Base-by-base conservation (phyloP, 2,888 invertebrate species). In the Eupithecia dodoneata region DNA sequence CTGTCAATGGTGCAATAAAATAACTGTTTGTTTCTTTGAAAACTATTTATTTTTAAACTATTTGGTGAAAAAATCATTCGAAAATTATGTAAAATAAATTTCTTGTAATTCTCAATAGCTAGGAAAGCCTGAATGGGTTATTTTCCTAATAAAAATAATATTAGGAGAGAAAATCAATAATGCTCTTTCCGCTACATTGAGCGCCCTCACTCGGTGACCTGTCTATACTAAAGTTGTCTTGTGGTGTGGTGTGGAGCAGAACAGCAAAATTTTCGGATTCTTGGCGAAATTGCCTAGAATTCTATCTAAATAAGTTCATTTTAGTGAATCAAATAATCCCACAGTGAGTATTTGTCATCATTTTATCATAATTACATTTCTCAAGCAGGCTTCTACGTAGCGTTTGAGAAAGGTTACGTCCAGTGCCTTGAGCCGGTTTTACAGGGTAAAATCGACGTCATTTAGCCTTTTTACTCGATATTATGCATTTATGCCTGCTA, bases 181-280 rank as follows among this genome's bases (percentile, higher is more conserved):
- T 81, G 82, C 79, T 78, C 84, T 85, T 90, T 94, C 94, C 94
- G 92, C 88, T 84, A 65, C 79, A 41, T 44, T 79, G 15, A 81
- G 82, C 91, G 92, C 92, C 91, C 91, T 89, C 94, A 92, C 79
- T 83, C 85, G 90, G 80, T 81, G 76, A 79, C 81, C 83, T 85
- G 81, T 59, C 78, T 76, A 86, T 89, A 84, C 80, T 81, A 85
- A 87, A 91, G 88, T 91, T 92, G 92, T 93, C 93, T 92, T 93
- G 93, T 92, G 92, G 91, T 93, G 90, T 87, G 89, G 89, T 93
- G 90, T 87, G 88, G 89, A 91, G 88, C 86, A 85, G 86, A 91
- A 87, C 86, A 85, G 86, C 85, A 89, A 87, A 87, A 89, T 87
- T 87, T 89, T 85, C 86, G 81, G 84, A 47, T 86, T 84, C 83